These are phyloP conservation scores for Mycogona germanica DNA, from an alignment of 2,888 invertebrate genomes.

Conservation along the genomic window DNA sequence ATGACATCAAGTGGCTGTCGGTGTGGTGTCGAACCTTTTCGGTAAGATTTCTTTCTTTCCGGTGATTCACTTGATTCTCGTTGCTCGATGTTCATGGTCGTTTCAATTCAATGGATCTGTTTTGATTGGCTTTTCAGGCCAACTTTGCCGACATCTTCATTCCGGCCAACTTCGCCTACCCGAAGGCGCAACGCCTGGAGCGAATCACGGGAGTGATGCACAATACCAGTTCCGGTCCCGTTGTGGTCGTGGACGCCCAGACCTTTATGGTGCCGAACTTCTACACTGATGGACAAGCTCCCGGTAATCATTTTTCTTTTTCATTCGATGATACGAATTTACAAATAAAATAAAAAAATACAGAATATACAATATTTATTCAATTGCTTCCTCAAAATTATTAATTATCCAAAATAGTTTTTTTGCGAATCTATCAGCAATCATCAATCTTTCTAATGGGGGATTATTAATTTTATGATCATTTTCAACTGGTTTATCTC, in stretches of 20 bases:
- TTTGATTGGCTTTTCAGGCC: slow-evolving; percentile 48
- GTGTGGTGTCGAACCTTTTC: slow-evolving; percentile 87
- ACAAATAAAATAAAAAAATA: slow-evolving; percentile 1
- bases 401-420: too few relatives aligned
- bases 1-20: slow-evolving; percentile 81
- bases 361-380: neutral
- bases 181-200: slow-evolving; percentile 64
- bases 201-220: slow-evolving; percentile 79
- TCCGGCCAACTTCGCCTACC: slow-evolving; percentile 60
- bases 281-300: slow-evolving; percentile 82
- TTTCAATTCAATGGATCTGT: neutral
- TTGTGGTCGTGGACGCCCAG: slow-evolving; percentile 79
- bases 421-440: too few relatives aligned
- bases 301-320: too few relatives aligned
- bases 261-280: slow-evolving; percentile 85
- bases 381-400: too few relatives aligned
- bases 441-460: too few relatives aligned
- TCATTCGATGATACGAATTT: neutral
- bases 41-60: slow-evolving; percentile 51
- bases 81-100: neutral
- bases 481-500: too few relatives aligned
- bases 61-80: too few relatives aligned
- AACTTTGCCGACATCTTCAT: slow-evolving; percentile 80
- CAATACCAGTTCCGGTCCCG: slow-evolving; percentile 77
- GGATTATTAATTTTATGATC: too few relatives aligned